A percentile compares a stretch with the other conserved stretches of the same genome.
Evolutionary conservation across 2,797 vertebrate species (phyloP).

Genomic region (Borostomias antarcticus): DNA sequence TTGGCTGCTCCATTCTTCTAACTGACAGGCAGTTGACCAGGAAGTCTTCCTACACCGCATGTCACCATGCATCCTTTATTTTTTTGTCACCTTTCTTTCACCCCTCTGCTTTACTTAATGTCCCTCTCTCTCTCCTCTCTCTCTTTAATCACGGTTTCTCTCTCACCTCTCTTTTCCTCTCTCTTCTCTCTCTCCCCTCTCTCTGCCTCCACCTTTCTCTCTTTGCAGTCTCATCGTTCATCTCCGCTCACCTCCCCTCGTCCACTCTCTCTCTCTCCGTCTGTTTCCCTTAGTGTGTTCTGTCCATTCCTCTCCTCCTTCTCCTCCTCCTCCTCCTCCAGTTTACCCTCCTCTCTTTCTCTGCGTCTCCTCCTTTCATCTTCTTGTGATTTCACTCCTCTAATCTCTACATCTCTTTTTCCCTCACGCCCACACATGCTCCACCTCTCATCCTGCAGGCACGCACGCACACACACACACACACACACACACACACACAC

Average conservation of each 20-base stretch:
- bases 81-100: neutral
- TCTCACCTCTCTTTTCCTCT: neutral
- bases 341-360: conserved; percentile 65
- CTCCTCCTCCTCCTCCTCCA: conserved; percentile 64
- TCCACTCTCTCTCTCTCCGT: neutral
- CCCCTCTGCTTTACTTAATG: neutral
- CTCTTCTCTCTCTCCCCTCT: neutral
- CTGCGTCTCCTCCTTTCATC: conserved; percentile 13
- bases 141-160: neutral
- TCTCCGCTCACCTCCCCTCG: neutral
- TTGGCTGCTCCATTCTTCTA: neutral
- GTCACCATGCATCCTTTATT: neutral
- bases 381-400: conserved; percentile 16
- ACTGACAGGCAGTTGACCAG: neutral
- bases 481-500: no score
- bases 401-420: neutral
- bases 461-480: no score
- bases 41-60: neutral
- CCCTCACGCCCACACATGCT: neutral
- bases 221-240: neutral
- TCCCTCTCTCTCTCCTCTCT: neutral
- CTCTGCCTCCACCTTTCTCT: neutral
- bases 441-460: neutral
- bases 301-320: conserved; percentile 14
- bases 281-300: no score